Base-by-base conservation (phyloP, 2,113 vertebrate genomes). In the Capra hircus region DNA sequence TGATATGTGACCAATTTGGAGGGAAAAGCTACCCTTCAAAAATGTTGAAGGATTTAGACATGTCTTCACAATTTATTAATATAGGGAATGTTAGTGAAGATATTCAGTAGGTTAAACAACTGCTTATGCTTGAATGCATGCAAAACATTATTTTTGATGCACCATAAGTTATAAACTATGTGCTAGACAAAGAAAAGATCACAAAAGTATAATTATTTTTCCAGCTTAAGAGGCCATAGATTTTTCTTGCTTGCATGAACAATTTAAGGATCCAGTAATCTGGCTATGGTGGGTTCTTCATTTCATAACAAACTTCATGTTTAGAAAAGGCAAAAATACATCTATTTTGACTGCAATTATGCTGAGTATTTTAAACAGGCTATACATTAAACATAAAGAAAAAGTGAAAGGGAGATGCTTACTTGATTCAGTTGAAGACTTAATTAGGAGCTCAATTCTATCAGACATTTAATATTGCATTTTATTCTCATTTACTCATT, bases 381-480 rank as follows among this genome's bases (percentile, higher is more conserved):
- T 80, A 55, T 97, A 88, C 36, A 87, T 64, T 27, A 98, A 62
- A 98, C 94, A 97, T 6, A 7, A 96, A 93, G 95, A 90, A 96
- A 96, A 98, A 93, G 87, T 83, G 33, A 98, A 96, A 95, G 89
- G 74, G 59, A 97, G 78, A 97, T 96, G 16, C 45, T 97, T 87
- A 90, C 81, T 93, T 98, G 92, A 97, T 98, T 98, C 98, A 90
- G 80, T 80, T 97, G 92, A 97, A 85, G 59, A 89, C 71, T 98
- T 98, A 98, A 98, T 98, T 98, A 98, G 88, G 27, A 97, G 50
- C 33, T 97, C 96, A 88, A 12, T 97, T 98, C 88, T 98, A 6
- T 95, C 80, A 96, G 85, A 89, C 30, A 94, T 92, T 97, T 98
- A 95, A 95, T 98, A 98, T 55, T 98, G 62, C 80, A 98, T 98